Percentiles rank a stretch among this genome's conserved stretches.
Evolutionary conservation across 2,888 invertebrate species (phyloP).

Genomic region (Caenorhabditis sp.): DNA sequence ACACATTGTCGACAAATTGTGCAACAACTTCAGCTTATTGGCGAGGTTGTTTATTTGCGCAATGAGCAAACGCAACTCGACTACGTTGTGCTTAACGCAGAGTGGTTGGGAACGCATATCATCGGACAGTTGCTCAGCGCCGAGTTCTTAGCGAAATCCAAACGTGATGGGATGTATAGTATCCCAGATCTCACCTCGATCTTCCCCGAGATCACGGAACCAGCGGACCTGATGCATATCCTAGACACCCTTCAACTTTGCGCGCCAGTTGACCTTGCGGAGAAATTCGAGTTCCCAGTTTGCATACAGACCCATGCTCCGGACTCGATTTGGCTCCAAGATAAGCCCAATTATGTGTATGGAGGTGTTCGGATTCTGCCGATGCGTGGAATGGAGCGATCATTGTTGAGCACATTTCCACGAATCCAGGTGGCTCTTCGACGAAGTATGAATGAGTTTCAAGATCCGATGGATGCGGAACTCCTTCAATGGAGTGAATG

Average conservation of each 20-base stretch:
- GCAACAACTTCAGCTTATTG: slow-evolving; percentile 78
- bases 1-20: slow-evolving; percentile 78
- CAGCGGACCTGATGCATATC: slow-evolving; percentile 78
- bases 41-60: slow-evolving; percentile 78
- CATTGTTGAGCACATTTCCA: slow-evolving; percentile 79
- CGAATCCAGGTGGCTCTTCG: slow-evolving; percentile 77
- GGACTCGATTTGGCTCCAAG: slow-evolving; percentile 46
- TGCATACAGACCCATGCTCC: slow-evolving; percentile 73
- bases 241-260: slow-evolving; percentile 78
- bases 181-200: slow-evolving; percentile 80
- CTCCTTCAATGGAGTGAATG: slow-evolving; percentile 77
- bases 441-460: slow-evolving; percentile 75
- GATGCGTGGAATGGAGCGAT: slow-evolving; percentile 75
- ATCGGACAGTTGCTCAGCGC: slow-evolving; percentile 78
- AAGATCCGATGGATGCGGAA: slow-evolving; percentile 76
- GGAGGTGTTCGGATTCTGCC: slow-evolving; percentile 72
- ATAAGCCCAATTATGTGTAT: slow-evolving; percentile 44
- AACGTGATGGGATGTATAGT: slow-evolving; percentile 79
- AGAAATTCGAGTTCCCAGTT: slow-evolving; percentile 79
- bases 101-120: slow-evolving; percentile 79
- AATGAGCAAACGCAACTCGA: slow-evolving; percentile 75
- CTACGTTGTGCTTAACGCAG: slow-evolving; percentile 78
- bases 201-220: slow-evolving; percentile 79
- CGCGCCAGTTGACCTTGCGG: slow-evolving; percentile 67
- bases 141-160: slow-evolving; percentile 74